Percentiles rank a stretch among this genome's conserved stretches.
These are phyloP conservation scores for Podarcis muralis DNA, from an alignment of 2,113 vertebrate genomes.

Conservation along the genomic window DNA sequence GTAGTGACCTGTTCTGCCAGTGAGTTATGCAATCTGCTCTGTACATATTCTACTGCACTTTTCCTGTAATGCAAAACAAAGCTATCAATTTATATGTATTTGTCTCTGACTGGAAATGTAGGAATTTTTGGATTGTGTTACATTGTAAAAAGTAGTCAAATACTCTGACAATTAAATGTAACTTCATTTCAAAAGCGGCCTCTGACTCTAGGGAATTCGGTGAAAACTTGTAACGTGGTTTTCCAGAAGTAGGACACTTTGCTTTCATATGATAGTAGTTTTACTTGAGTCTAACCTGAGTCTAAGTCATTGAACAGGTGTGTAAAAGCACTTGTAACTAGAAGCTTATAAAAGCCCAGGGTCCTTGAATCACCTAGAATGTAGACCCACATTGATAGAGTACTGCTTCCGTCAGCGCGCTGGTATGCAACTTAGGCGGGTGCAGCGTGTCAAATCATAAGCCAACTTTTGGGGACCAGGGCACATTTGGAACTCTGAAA, in stretches of 20 bases:
- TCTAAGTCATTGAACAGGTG: neutral
- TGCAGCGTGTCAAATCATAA: no score
- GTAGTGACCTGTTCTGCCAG: constrained; percentile 51
- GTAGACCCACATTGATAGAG: neutral
- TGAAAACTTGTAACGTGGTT: neutral
- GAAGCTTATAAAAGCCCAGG: neutral
- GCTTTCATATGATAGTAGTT: no score
- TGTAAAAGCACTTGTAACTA: neutral
- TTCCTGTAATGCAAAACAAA: constrained; percentile 73
- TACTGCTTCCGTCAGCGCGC: neutral
- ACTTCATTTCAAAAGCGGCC: constrained; percentile 40
- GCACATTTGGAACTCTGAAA: no score
- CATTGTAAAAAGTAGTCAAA: constrained; percentile 54
- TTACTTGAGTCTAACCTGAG: no score
- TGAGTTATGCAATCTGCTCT: constrained; percentile 63
- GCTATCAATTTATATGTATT: constrained; percentile 69
- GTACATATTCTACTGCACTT: constrained; percentile 74
- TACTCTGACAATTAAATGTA: constrained; percentile 64
- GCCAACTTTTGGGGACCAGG: no score
- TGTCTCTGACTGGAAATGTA: constrained; percentile 81
- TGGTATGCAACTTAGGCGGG: neutral
- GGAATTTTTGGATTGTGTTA: constrained; percentile 60
- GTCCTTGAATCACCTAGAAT: neutral
- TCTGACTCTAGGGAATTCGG: neutral
- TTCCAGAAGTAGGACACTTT: neutral